Evolutionary conservation across 1,140 invertebrate genomes (phyloP), one percentile per base, ranked within the genome.

Genomic region (Zaprionus ornatus): DNA sequence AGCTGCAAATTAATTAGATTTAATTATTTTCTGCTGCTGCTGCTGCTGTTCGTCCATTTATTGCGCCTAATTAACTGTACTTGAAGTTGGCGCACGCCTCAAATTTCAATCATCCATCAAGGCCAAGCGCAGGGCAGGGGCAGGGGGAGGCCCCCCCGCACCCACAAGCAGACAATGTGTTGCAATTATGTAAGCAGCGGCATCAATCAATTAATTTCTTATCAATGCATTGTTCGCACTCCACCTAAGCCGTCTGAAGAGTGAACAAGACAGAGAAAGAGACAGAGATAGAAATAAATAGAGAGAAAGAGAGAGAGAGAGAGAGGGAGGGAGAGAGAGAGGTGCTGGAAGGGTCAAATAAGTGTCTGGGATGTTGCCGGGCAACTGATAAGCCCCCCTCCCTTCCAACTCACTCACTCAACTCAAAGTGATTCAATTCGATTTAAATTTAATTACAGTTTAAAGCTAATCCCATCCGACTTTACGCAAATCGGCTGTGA

Each of bases 1-100:
- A 88, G 85, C 84, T 84, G 80, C 80, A 90, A 88, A 88, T 88
- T 88, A 88, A 88, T 88, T 88, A 90, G 84, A 90, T 88, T 88
- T 90, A 88, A 88, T 88, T 88, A 88, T 88, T 88, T 83, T 80
- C 69, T 62, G 61, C 71, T 66, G 48, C 71, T 48, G 48, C 61
- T 23, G 29, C 27, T 29, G 19, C 42, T 35, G 21, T 69, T 73
- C 65, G 63, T 57, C 29, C 66, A 77, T 86, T 88, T 85, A 88
- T 88, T 88, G 80, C 64, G 78, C 80, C 84, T 88, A 90, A 88
- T 88, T 88, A 90, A 88, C 85, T 88, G 81, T 90, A 88, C 84
- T 88, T 88, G 77, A 88, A 87, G 77, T 87, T 87, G 82, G 71
- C 74, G 81, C 80, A 73, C 75, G 83, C 79, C 71, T 78, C 75